Evolutionary conservation across 2,888 invertebrate species (phyloP).

Genomic region (Incurvaria masculella): DNA sequence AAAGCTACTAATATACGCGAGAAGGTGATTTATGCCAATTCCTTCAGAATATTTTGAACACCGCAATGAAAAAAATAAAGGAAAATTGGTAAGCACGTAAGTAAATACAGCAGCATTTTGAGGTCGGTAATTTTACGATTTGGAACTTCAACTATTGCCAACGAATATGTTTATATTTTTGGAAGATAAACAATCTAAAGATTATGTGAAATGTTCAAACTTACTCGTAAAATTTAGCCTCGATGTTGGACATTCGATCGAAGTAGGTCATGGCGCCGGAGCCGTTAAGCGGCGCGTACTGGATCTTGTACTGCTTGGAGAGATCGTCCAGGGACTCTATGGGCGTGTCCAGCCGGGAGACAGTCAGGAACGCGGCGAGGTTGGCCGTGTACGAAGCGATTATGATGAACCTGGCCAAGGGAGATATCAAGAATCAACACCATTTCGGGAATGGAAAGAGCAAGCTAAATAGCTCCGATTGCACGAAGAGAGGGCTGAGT

Average conservation of each 20-base stretch:
- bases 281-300: slow-evolving; percentile 88
- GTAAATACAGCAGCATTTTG: not conserved
- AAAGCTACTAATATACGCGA: slow-evolving; percentile 4
- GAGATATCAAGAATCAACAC: too few species aligned
- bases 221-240: slow-evolving; percentile 91
- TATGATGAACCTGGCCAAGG: slow-evolving; percentile 85
- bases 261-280: slow-evolving; percentile 93
- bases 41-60: too few species aligned
- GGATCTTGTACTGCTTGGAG: slow-evolving; percentile 93
- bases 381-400: slow-evolving; percentile 99
- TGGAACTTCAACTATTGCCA: slow-evolving; percentile 6
- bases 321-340: slow-evolving; percentile 93
- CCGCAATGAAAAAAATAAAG: too few species aligned
- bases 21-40: too few species aligned
- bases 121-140: slow-evolving; percentile 7
- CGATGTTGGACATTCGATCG: slow-evolving; percentile 93
- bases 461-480: too few species aligned
- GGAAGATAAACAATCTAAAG: slow-evolving; percentile 3
- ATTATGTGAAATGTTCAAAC: too few species aligned
- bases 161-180: slow-evolving; percentile 8
- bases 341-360: slow-evolving; percentile 88
- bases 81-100: not conserved
- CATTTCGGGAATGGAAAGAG: too few species aligned
- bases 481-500: too few species aligned
- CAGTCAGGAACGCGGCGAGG: slow-evolving; percentile 94